Evolutionary conservation across 2,888 invertebrate species (phyloP), one percentile per base, ranked within the genome.

Genomic region (Oscheius sp.): DNA sequence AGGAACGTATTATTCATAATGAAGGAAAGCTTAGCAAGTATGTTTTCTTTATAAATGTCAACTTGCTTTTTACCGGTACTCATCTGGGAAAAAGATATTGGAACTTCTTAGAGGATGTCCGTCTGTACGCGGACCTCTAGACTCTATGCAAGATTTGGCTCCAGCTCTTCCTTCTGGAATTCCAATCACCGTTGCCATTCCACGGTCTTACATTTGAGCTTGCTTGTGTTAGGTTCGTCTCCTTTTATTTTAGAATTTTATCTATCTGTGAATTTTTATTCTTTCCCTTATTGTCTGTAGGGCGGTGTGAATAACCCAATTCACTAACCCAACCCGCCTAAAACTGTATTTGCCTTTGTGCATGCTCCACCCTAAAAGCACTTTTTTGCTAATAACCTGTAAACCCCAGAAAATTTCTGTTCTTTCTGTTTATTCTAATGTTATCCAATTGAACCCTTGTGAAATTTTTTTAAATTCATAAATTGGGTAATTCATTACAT

Each of bases 41-140:
- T 30, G 62, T 47, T 3, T 6, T 41, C 20, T 20, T 14, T 5
- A n/a, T 30, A 24, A 20, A n/a, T 8, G 41, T 12, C 28, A 33
- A 32, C 30, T 49, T 14, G 38, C 2, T 32, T 49, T 49, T 17
- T 67, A 20, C 24, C 61, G 67, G n/a, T 67, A 68, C 30, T 68
- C 68, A 20, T 68, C 68, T 5, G 68, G 68, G 9, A 68, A 68
- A 56, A 68, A 64, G 45, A 68, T 68, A 17, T 32, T 68, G 44
- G 63, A 64, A 9, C 63, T 44, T 24, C 33, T 68, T 54, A 49
- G 2, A 2, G 30, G 28, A 5, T 59, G 59, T 30, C 59, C 59
- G n/a, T 36, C 54, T 32, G 14, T 54, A 17, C 17, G 17, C 12
- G 17, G 26, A 28, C 41, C 59, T 24, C 28, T 59, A 14, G 44